Evolutionary conservation across 2,113 vertebrate species (phyloP).

Genomic region (Sinosuthora webbiana): DNA sequence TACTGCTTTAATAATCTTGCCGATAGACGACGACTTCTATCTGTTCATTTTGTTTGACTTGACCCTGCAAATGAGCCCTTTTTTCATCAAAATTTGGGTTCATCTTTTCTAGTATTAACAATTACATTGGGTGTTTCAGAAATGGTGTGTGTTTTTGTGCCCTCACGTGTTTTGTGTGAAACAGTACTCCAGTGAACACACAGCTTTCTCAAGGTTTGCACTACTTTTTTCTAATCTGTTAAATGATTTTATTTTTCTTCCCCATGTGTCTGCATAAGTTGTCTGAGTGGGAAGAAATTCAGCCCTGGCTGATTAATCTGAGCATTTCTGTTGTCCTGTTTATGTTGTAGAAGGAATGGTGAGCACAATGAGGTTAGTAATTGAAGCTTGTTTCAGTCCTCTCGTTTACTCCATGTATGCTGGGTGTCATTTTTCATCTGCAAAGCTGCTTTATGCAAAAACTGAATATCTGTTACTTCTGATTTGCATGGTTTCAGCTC

Average conservation of each 20-base stretch:
- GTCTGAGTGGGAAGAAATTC: background rate
- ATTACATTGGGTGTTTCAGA: background rate
- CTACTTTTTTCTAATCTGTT: background rate
- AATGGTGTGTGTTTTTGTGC: fast-evolving
- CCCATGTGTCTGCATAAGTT: background rate
- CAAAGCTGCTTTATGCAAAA: background rate
- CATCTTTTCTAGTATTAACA: background rate
- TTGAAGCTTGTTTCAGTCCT: background rate
- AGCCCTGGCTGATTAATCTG: background rate
- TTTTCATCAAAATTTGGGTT: background rate
- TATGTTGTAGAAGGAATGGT: background rate
- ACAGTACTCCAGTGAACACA: background rate
- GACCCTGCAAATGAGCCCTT: background rate
- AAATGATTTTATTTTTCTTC: background rate
- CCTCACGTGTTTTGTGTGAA: background rate
- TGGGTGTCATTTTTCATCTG: constrained; percentile 9
- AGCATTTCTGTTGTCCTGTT: background rate
- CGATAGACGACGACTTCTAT: background rate
- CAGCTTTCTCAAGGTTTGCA: background rate
- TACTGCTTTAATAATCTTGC: background rate
- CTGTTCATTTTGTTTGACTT: background rate
- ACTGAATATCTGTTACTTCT: background rate
- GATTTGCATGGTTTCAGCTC: background rate
- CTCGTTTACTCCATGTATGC: background rate
- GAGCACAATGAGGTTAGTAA: background rate